phyloP scores from a whole-genome alignment of 2,113 vertebrate genomes.

The Eidolon helvum region DNA sequence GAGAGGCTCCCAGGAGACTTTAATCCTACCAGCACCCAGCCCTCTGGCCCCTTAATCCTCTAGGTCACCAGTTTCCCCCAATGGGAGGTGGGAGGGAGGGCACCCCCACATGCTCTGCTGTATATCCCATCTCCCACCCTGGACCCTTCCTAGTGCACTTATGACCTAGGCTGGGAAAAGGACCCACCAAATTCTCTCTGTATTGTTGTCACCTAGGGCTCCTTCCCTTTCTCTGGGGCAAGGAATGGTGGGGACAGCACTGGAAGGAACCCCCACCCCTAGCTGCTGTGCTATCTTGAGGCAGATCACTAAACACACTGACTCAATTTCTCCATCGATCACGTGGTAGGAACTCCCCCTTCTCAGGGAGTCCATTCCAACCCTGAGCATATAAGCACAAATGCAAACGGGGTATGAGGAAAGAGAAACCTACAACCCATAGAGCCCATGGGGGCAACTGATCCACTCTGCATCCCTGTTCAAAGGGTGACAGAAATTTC shows the following conservation, averaged over 20 bases:
- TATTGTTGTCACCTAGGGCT: not conserved
- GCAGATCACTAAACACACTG: not conserved
- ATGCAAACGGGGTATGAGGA: rapidly evolving
- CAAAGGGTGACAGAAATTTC: not conserved
- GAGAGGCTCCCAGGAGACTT: slow-evolving; percentile 64
- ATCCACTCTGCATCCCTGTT: not conserved
- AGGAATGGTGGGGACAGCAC: not conserved
- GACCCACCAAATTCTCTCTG: not conserved
- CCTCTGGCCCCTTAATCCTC: slow-evolving; percentile 37
- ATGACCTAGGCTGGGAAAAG: not conserved
- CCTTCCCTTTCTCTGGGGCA: not conserved
- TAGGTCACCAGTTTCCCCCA: not conserved
- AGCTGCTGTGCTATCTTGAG: not conserved
- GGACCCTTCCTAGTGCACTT: not conserved
- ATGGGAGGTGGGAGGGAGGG: not conserved
- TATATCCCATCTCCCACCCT: not conserved
- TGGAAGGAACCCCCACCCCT: not conserved
- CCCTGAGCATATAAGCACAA: not conserved
- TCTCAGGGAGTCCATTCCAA: not conserved
- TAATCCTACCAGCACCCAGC: slow-evolving; percentile 73
- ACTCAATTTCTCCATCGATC: not conserved
- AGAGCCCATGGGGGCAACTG: too few species aligned
- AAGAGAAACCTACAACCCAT: not conserved
- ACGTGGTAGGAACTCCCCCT: not conserved
- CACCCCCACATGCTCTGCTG: not conserved